Conservation (phyloP, 2,888 invertebrate genomes). For the Drosophila picticornis region DNA sequence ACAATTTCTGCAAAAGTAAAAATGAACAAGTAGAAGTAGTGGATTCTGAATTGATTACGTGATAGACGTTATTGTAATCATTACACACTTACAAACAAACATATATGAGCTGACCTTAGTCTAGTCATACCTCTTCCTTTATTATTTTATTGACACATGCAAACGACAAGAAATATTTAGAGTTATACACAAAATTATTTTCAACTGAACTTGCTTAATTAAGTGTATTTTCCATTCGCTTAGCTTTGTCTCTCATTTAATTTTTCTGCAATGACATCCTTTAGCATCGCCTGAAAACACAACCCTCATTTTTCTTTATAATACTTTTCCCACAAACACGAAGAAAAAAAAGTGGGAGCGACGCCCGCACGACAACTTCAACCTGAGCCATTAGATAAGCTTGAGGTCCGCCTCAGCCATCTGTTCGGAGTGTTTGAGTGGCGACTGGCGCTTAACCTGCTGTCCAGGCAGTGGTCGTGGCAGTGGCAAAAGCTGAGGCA, state of each 20-base stretch:
- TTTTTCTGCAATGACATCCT: slow-evolving; percentile 10
- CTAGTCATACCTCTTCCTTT: background rate
- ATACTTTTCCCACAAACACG: slow-evolving; percentile 29
- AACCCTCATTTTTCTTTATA: slow-evolving; percentile 20
- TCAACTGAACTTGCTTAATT: background rate
- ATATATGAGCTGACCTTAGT: background rate
- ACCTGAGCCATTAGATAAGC: slow-evolving; percentile 3
- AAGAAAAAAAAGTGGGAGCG: slow-evolving; percentile 4
- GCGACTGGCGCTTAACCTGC: slow-evolving; percentile 52
- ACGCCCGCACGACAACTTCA: slow-evolving; percentile 35
- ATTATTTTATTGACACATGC: background rate
- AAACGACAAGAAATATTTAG: background rate
- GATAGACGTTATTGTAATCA: background rate
- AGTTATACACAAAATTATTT: background rate
- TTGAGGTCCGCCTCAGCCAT: slow-evolving; percentile 35
- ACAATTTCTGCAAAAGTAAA: too few species aligned
- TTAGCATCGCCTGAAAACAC: slow-evolving; percentile 21
- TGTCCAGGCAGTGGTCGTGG: slow-evolving; percentile 12
- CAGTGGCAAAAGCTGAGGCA: slow-evolving; percentile 35
- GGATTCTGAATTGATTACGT: background rate
- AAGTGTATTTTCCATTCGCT: background rate
- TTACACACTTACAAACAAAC: background rate
- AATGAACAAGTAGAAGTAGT: background rate
- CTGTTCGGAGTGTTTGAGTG: slow-evolving; percentile 26
- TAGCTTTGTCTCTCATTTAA: background rate